Conservation (phyloP, 2,113 vertebrate species). For the Pterophyllum scalare region DNA sequence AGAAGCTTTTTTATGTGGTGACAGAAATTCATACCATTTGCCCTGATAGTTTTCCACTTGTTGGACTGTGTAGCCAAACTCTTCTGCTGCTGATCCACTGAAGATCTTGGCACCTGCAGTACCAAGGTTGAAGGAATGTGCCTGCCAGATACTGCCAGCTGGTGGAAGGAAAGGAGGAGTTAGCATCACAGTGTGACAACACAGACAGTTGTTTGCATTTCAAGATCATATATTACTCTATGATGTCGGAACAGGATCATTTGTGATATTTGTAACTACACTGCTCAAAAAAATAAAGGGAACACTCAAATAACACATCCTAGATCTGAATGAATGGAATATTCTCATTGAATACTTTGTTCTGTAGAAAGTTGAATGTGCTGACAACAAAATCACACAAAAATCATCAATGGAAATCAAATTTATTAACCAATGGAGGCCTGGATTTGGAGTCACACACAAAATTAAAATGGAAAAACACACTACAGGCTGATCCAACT, state of each 20-base stretch:
- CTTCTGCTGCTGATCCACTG: conserved; percentile 82
- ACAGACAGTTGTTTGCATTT: neutral
- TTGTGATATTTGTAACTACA: too few relatives aligned
- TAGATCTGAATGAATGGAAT: too few relatives aligned
- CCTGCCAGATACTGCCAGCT: conserved; percentile 73
- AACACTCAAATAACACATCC: too few relatives aligned
- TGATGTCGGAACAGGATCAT: neutral
- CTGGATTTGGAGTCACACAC: too few relatives aligned
- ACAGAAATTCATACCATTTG: conserved; percentile 83
- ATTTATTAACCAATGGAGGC: too few relatives aligned
- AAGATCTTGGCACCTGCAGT: conserved; percentile 87
- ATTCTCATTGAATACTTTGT: too few relatives aligned
- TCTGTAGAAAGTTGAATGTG: too few relatives aligned
- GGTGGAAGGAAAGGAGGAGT: conserved; percentile 14
- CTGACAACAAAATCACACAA: too few relatives aligned
- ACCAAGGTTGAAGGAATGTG: conserved; percentile 87
- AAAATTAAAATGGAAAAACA: too few relatives aligned
- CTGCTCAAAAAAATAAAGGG: too few relatives aligned
- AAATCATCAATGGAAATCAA: too few relatives aligned
- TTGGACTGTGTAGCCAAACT: conserved; percentile 91
- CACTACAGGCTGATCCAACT: too few relatives aligned
- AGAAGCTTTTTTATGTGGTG: neutral
- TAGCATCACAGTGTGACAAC: neutral
- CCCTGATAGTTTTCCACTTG: conserved; percentile 85
- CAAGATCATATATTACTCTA: neutral